Conservation (phyloP, 2,797 vertebrate species). For the Adrianichthys oophorus region DNA sequence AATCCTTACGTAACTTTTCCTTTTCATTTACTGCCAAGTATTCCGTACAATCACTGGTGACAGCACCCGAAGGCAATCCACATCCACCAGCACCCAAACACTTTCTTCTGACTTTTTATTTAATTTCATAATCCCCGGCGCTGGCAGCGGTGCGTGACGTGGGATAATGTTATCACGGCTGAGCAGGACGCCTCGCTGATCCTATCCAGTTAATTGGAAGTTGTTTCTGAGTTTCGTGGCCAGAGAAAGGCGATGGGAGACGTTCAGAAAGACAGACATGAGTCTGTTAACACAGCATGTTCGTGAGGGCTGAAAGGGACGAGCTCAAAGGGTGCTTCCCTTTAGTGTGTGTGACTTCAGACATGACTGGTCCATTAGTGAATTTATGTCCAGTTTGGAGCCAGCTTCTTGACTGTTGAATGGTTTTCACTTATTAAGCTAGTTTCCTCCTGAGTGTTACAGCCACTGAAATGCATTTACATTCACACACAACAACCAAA, state of each 20-base stretch:
- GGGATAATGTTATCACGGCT: slow-evolving; percentile 61
- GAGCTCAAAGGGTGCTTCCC: background rate
- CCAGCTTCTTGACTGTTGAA: background rate
- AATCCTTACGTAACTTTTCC: slow-evolving; percentile 54
- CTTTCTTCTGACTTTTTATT: slow-evolving; percentile 23
- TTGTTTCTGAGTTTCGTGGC: slow-evolving; percentile 51
- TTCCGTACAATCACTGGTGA: slow-evolving; percentile 24
- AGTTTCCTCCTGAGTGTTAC: no score
- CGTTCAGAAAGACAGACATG: slow-evolving; percentile 5
- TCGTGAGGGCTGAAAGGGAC: slow-evolving; percentile 10
- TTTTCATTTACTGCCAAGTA: slow-evolving; percentile 39
- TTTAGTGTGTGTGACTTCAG: slow-evolving; percentile 3
- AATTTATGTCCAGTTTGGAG: background rate
- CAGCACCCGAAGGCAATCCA: slow-evolving; percentile 36
- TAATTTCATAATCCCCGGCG: slow-evolving; percentile 56
- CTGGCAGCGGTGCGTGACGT: slow-evolving; percentile 45
- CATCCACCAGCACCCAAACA: slow-evolving; percentile 20
- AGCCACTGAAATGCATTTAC: no score
- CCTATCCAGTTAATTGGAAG: slow-evolving; percentile 58
- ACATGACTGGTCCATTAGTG: slow-evolving; percentile 23
- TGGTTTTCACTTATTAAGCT: no score
- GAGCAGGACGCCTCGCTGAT: slow-evolving; percentile 52
- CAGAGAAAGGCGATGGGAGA: slow-evolving; percentile 30
- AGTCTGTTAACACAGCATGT: slow-evolving; percentile 18
- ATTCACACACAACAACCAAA: no score